These are phyloP conservation scores for Mirza zaza DNA, from an alignment of 2,113 vertebrate genomes.

Conservation along the genomic window DNA sequence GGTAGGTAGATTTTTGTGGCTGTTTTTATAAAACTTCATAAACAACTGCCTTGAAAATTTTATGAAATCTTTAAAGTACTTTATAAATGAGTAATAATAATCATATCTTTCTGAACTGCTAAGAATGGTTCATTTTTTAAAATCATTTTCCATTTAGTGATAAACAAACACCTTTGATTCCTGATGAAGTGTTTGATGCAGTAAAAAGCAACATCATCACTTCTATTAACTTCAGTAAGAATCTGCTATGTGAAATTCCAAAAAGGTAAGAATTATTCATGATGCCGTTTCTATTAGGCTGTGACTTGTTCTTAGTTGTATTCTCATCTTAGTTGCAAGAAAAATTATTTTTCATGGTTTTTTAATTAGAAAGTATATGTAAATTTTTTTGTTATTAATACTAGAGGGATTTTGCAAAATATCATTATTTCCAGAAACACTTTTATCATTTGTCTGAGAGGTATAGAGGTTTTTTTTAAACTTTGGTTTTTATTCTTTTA, in stretches of 20 bases:
- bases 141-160: conserved; percentile 83
- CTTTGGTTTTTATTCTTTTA: background rate
- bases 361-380: background rate
- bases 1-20: background rate
- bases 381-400: background rate
- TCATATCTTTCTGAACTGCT: background rate
- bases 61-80: conserved; percentile 11
- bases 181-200: conserved; percentile 90
- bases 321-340: background rate
- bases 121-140: conserved; percentile 39
- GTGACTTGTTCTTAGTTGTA: background rate
- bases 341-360: background rate
- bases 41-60: conserved; percentile 15
- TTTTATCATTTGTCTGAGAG: background rate
- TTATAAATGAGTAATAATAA: conserved; percentile 23
- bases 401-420: background rate
- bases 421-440: background rate
- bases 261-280: conserved; percentile 84
- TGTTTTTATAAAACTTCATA: conserved; percentile 17
- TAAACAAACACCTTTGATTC: conserved; percentile 88
- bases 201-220: conserved; percentile 80
- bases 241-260: conserved; percentile 90
- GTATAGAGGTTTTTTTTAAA: background rate
- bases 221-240: conserved; percentile 94
- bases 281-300: background rate